A percentile compares a stretch with the other conserved stretches of the same genome.
Conservation (phyloP, 2,113 vertebrate genomes). For the Perccottus glenii region DNA sequence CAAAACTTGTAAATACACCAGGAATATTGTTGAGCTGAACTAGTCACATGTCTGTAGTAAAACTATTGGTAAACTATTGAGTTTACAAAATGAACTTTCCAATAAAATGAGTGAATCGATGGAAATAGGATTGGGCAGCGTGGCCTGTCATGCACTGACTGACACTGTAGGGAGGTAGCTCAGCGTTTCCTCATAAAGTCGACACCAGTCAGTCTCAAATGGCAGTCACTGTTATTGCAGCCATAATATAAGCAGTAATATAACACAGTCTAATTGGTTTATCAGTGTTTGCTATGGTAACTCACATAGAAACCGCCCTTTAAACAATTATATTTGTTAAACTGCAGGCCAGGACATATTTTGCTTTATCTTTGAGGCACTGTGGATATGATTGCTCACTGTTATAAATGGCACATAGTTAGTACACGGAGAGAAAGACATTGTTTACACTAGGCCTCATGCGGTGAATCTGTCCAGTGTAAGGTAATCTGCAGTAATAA, state of each 20-base stretch:
- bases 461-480: slow-evolving; percentile 84
- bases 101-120: slow-evolving; percentile 22
- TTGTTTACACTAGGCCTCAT: slow-evolving; percentile 83
- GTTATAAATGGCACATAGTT: slow-evolving; percentile 84
- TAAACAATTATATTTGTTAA: slow-evolving; percentile 76
- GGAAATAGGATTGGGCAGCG: slow-evolving; percentile 32
- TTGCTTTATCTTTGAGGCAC: slow-evolving; percentile 76
- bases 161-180: slow-evolving; percentile 46
- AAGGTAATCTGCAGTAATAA: slow-evolving; percentile 86
- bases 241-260: slow-evolving; percentile 69
- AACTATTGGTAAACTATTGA: no score
- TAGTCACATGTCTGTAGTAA: not conserved
- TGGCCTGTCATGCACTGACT: slow-evolving; percentile 36
- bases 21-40: not conserved
- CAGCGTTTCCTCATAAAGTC: slow-evolving; percentile 59
- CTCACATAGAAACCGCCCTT: slow-evolving; percentile 76
- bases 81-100: not conserved
- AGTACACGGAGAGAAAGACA: slow-evolving; percentile 75
- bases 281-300: slow-evolving; percentile 83
- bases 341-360: slow-evolving; percentile 67
- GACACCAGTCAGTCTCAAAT: slow-evolving; percentile 55
- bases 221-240: slow-evolving; percentile 68
- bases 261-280: slow-evolving; percentile 76
- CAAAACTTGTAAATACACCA: no score
- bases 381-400: slow-evolving; percentile 75